Percentiles rank a stretch among this genome's conserved stretches.
These are phyloP conservation scores for Blennius ocellaris DNA, from an alignment of 2,113 vertebrate genomes.

Conservation along the genomic window DNA sequence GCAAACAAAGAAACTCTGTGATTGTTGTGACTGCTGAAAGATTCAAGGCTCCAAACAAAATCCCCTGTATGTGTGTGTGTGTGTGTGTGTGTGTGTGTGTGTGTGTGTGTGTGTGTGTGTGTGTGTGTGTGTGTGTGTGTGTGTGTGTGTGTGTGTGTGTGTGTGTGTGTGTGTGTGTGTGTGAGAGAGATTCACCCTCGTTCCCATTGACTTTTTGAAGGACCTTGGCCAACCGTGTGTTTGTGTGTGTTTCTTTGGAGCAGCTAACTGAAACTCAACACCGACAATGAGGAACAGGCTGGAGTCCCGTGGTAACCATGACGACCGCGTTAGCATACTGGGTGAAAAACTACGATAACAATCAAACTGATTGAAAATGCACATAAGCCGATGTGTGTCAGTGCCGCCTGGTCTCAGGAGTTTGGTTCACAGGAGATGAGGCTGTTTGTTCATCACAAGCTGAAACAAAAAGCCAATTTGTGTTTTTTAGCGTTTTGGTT, in stretches of 20 bases:
- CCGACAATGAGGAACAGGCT: conserved; percentile 4
- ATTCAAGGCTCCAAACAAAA: too few relatives aligned
- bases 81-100: conserved; percentile 26
- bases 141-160: conserved; percentile 4
- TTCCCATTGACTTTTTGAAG: conserved; percentile 34
- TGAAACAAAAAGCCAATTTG: too few relatives aligned
- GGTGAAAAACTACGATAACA: conserved; percentile 17
- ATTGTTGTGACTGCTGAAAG: conserved; percentile 40
- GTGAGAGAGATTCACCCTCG: too few relatives aligned
- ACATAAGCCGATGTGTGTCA: background rate
- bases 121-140: conserved; percentile 16
- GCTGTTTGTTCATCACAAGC: background rate
- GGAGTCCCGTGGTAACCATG: conserved; percentile 29
- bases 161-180: conserved; percentile 5
- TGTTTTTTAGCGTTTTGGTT: too few relatives aligned
- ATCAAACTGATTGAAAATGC: background rate
- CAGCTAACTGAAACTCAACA: conserved; percentile 24
- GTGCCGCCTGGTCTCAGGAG: too few relatives aligned
- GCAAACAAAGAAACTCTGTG: conserved; percentile 14
- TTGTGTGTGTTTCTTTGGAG: conserved; percentile 19
- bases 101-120: conserved; percentile 16
- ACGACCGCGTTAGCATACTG: conserved; percentile 3
- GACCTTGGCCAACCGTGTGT: conserved; percentile 37
- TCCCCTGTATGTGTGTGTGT: conserved; percentile 5
- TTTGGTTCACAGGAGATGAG: background rate